Evolutionary conservation across 2,113 vertebrate species (phyloP).

Genomic region (Eptesicus fuscus): DNA sequence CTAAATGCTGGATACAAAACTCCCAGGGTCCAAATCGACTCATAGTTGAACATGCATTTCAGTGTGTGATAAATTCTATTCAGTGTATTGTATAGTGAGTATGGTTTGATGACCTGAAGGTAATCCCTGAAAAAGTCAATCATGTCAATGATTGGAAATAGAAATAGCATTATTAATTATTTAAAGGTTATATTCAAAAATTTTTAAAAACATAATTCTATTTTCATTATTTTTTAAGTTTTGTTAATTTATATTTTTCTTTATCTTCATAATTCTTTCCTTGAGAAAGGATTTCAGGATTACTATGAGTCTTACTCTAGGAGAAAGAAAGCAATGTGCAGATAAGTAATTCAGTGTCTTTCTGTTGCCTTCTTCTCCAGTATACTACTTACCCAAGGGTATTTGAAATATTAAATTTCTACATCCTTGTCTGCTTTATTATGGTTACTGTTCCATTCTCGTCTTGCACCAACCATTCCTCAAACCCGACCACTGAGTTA

Average conservation of each 20-base stretch:
- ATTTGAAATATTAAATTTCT: neutral
- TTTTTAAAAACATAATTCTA: neutral
- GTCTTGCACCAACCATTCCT: neutral
- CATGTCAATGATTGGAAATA: neutral
- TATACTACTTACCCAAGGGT: neutral
- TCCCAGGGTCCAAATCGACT: neutral
- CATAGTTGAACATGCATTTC: neutral
- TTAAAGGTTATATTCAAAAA: neutral
- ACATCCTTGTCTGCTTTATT: neutral
- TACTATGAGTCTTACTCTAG: neutral
- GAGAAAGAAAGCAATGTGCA: neutral
- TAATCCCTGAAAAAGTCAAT: neutral
- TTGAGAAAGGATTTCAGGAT: neutral
- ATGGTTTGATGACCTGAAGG: neutral
- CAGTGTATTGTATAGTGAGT: neutral
- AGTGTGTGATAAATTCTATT: neutral
- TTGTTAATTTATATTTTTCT: neutral
- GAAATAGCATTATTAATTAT: neutral
- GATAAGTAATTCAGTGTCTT: neutral
- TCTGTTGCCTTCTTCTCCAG: neutral
- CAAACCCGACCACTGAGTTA: neutral
- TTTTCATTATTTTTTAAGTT: neutral
- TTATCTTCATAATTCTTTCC: neutral
- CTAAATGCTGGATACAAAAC: neutral
- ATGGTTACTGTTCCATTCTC: neutral